These are phyloP conservation scores for Lepus townsendii DNA, from an alignment of 2,797 vertebrate species.

Conservation along the genomic window DNA sequence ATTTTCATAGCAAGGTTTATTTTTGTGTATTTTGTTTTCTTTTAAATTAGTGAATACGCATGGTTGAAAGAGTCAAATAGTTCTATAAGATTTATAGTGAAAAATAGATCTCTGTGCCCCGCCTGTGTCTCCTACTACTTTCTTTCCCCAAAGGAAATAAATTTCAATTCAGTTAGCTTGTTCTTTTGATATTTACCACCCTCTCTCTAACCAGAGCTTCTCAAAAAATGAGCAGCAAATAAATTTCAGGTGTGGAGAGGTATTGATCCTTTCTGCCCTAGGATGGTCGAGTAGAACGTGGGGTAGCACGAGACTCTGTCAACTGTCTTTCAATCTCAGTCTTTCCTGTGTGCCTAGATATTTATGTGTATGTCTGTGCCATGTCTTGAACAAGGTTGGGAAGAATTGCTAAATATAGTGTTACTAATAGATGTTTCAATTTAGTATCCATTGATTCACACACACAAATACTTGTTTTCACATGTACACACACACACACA, in stretches of 20 bases:
- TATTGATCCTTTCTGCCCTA: conserved; percentile 1
- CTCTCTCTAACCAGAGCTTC: conserved; percentile 61
- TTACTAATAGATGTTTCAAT: conserved; percentile 63
- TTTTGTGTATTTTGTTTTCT: neutral
- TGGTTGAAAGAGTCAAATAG: conserved; percentile 17
- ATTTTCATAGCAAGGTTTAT: neutral
- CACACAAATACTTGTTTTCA: neutral
- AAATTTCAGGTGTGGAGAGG: conserved; percentile 41
- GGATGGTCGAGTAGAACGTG: conserved; percentile 9
- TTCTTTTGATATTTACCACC: conserved; percentile 24
- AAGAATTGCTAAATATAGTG: conserved; percentile 66
- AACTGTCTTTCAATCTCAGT: neutral
- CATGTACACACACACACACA: neutral
- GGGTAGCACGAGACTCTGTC: neutral
- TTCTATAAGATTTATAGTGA: neutral
- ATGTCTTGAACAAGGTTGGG: neutral
- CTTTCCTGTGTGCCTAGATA: conserved; percentile 31
- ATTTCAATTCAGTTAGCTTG: conserved; percentile 20
- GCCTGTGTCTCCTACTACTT: neutral
- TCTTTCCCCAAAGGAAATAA: conserved; percentile 17
- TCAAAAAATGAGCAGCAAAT: conserved; percentile 62
- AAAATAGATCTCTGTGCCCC: neutral
- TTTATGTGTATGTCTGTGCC: neutral
- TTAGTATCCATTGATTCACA: conserved; percentile 19
- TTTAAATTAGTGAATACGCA: neutral